These are phyloP conservation scores for Sericinus montela DNA, from an alignment of 2,888 invertebrate species.

Conservation along the genomic window DNA sequence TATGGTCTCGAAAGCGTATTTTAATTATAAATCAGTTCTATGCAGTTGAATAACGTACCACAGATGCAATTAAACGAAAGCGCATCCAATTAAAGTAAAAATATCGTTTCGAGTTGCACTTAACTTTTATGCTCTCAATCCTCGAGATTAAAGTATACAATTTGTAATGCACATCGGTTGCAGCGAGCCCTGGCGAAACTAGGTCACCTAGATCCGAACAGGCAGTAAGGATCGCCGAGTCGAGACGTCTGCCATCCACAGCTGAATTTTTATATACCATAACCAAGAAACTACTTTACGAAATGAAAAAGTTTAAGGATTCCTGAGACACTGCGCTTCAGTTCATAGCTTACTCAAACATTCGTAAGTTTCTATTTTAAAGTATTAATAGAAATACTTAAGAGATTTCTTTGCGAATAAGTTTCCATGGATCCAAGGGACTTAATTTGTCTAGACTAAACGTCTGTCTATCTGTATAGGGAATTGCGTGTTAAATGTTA, in stretches of 20 bases:
- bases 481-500: too few relatives aligned
- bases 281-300: constrained; percentile 5
- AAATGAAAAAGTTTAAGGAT: constrained; percentile 10
- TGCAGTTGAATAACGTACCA: constrained; percentile 2
- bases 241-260: constrained; percentile 21
- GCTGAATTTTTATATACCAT: constrained; percentile 5
- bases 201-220: constrained; percentile 30
- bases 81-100: constrained; percentile 17
- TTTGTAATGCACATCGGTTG: constrained; percentile 49
- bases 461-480: too few relatives aligned
- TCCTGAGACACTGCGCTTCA: not conserved
- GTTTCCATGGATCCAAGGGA: too few relatives aligned
- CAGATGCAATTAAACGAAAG: constrained; percentile 1
- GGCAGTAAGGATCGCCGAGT: constrained; percentile 20
- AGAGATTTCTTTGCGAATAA: too few relatives aligned
- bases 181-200: constrained; percentile 29
- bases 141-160: constrained; percentile 37
- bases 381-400: too few relatives aligned
- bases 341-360: constrained; percentile 1
- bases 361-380: not conserved
- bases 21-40: not conserved
- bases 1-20: too few relatives aligned
- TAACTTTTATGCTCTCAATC: constrained; percentile 21
- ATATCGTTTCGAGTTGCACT: constrained; percentile 13
- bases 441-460: too few relatives aligned